These are phyloP conservation scores for Panonychus citri DNA, from an alignment of 1,140 invertebrate species.

Conservation along the genomic window DNA sequence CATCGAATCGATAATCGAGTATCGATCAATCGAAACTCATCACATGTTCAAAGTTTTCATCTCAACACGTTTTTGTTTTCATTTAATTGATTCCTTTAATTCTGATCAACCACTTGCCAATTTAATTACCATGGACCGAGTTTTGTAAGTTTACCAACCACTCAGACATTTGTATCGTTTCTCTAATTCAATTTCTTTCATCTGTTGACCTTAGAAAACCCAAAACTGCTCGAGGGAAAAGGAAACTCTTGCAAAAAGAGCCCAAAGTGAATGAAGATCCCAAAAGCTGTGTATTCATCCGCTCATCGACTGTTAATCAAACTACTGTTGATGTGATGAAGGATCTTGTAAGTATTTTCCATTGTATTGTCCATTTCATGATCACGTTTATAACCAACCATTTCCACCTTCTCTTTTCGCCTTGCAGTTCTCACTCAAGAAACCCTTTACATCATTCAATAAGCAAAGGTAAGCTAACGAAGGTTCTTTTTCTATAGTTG, in stretches of 20 bases:
- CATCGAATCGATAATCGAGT: too few relatives aligned
- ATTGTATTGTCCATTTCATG: not conserved
- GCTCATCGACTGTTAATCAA: conserved; percentile 59
- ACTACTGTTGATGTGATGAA: conserved; percentile 33
- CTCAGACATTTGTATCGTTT: too few relatives aligned
- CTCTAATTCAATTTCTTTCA: not conserved
- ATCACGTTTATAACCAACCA: not conserved
- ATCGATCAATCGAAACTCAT: too few relatives aligned
- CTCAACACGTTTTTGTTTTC: too few relatives aligned
- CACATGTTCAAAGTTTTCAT: too few relatives aligned
- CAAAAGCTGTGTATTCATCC: conserved; percentile 59
- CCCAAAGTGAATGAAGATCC: conserved; percentile 69
- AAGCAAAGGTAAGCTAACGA: not conserved
- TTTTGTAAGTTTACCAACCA: too few relatives aligned
- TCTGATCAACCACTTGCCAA: too few relatives aligned
- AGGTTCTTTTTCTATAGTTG: not conserved
- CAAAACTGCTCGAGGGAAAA: conserved; percentile 65
- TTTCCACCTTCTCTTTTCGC: not conserved
- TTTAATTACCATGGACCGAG: too few relatives aligned
- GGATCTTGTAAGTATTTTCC: not conserved
- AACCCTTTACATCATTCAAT: conserved; percentile 22
- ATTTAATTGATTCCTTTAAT: too few relatives aligned
- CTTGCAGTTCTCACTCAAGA: not conserved
- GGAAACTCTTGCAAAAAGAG: conserved; percentile 48
- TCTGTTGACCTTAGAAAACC: conserved; percentile 41